Evolutionary conservation across 2,113 vertebrate genomes (phyloP).

Genomic region (Gracilinanus agilis): DNA sequence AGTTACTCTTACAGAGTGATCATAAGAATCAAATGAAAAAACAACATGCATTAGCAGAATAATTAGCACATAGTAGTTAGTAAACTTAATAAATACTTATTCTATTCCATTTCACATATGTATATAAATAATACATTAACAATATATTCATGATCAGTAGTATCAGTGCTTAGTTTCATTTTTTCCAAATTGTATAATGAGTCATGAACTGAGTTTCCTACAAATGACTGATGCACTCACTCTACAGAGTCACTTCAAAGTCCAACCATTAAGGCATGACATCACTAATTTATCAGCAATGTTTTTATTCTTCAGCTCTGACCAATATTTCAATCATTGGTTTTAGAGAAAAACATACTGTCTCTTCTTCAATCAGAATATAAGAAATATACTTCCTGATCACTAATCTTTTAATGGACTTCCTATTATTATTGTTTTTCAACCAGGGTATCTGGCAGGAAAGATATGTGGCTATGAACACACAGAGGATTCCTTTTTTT

Average conservation of each 20-base stretch:
- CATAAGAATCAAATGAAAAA: not conserved
- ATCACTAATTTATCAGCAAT: not conserved
- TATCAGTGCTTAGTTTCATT: constrained; percentile 26
- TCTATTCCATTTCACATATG: not conserved
- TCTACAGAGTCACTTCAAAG: constrained; percentile 16
- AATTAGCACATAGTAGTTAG: not conserved
- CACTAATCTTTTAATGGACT: constrained; percentile 37
- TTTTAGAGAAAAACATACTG: constrained; percentile 38
- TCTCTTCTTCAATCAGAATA: constrained; percentile 35
- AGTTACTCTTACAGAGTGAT: not conserved
- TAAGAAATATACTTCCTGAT: constrained; percentile 51
- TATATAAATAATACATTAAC: not conserved
- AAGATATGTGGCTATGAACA: not conserved
- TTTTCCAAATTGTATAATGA: not conserved
- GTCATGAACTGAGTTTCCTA: not conserved
- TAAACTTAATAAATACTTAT: not conserved
- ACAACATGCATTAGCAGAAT: not conserved
- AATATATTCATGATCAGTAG: not conserved
- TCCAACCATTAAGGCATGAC: not conserved
- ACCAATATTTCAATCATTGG: not conserved
- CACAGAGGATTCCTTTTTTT: not conserved
- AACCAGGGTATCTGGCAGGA: constrained; percentile 23
- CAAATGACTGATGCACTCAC: constrained; percentile 8
- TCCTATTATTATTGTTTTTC: not conserved
- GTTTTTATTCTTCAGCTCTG: not conserved